Evolutionary conservation across 2,888 invertebrate genomes (phyloP), one percentile per base, ranked within the genome.

Genomic region (Dione vanillae): DNA sequence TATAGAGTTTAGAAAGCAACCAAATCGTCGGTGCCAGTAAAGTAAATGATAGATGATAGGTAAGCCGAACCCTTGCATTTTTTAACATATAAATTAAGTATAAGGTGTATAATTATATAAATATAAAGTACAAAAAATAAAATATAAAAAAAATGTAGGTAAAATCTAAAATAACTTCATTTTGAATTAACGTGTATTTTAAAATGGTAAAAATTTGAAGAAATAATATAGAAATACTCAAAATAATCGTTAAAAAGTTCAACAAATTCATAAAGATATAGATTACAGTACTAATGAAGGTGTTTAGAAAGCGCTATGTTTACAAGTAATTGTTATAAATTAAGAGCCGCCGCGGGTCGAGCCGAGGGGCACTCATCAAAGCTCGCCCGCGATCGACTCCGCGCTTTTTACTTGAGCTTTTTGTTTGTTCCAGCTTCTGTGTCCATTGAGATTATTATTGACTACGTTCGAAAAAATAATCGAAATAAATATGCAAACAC

Each of bases 241-340:
- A 16, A 56, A 56, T 37, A 16, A 56, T 16, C 10, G 37, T n/a
- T 27, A 56, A 16, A 37, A 40, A 40, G 11, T 16, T 1, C 9
- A 10, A 16, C 11, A n/a, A 16, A 16, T 56, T 10, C 1, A 37
- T n/a, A 16, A 10, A 37, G 8, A 1, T 27, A 12, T 10, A 54
- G 77, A 78, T 79, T 78, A 78, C 76, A 81, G 77, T 81, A 83
- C 85, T 87, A 87, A 88, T 88, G 82, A 85, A 89, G 88, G 86
- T 86, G 88, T 89, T 88, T 78, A 83, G 75, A 74, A 83, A 85
- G 84, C 83, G 83, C 84, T 82, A 83, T 85, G 83, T 83, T 84
- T 84, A 80, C 79, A 76, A 68, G 83, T 89, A 87, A 89, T 90
- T 88, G 85, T 86, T 87, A 87, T 82, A 86, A 86, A 89, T 87